These are phyloP conservation scores for Acanthopagrus latus DNA, from an alignment of 2,797 vertebrate genomes.

Conservation along the genomic window DNA sequence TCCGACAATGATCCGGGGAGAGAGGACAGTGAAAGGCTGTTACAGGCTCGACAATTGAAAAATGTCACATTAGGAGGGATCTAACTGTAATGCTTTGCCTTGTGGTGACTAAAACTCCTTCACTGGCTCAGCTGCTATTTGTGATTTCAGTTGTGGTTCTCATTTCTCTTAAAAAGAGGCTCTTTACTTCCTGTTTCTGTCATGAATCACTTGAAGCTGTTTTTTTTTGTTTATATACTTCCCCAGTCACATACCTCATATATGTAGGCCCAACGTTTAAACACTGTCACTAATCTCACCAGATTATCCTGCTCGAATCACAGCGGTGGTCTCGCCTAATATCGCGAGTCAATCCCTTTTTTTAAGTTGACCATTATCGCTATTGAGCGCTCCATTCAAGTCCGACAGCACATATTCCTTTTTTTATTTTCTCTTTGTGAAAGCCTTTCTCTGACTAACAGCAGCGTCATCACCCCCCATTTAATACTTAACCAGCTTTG, in stretches of 20 bases:
- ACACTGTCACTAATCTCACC: neutral
- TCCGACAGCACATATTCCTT: constrained; percentile 33
- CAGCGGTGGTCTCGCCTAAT: constrained; percentile 27
- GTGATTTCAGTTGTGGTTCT: neutral
- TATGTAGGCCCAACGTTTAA: neutral
- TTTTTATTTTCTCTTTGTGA: constrained; percentile 47
- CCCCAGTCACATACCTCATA: no score
- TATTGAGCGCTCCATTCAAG: constrained; percentile 54
- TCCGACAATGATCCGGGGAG: constrained; percentile 64
- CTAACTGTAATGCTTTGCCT: constrained; percentile 19
- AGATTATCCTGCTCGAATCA: constrained; percentile 42
- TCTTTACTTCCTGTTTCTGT: constrained; percentile 7
- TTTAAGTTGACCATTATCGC: constrained; percentile 41
- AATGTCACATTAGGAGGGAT: constrained; percentile 38
- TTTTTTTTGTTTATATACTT: no score
- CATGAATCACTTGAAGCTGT: neutral
- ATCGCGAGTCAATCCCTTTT: constrained; percentile 29
- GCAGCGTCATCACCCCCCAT: constrained; percentile 63
- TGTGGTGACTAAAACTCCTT: constrained; percentile 27
- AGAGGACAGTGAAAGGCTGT: constrained; percentile 65
- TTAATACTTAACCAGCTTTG: constrained; percentile 83
- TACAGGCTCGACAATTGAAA: constrained; percentile 36
- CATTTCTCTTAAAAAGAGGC: neutral
- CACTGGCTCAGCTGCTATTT: neutral
- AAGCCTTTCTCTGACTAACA: constrained; percentile 50